Evolutionary conservation across 2,113 vertebrate genomes (phyloP).

Genomic region (Varanus salvator): DNA sequence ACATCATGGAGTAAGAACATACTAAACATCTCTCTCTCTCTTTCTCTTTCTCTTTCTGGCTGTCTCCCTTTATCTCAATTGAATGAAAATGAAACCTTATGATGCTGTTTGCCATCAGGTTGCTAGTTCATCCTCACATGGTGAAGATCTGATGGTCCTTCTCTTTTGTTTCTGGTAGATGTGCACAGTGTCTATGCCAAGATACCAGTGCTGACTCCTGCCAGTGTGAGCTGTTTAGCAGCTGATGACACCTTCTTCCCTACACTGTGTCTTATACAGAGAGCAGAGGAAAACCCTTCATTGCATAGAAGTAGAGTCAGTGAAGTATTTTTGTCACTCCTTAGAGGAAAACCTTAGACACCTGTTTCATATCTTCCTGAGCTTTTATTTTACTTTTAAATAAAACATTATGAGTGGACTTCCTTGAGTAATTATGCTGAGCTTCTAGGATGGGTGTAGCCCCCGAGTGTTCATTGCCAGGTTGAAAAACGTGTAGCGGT

Average conservation of each 20-base stretch:
- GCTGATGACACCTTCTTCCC: background rate
- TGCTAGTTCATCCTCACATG: background rate
- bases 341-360: background rate
- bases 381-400: background rate
- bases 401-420: background rate
- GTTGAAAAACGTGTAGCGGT: background rate
- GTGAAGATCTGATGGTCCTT: background rate
- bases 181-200: background rate
- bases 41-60: background rate
- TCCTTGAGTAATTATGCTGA: background rate
- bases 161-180: background rate
- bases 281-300: background rate
- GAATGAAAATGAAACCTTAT: background rate
- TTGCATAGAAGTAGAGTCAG: background rate
- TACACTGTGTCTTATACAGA: background rate
- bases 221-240: background rate
- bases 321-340: background rate
- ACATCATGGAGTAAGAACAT: background rate
- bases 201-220: background rate
- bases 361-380: background rate
- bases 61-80: background rate
- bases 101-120: background rate
- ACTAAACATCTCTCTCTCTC: background rate
- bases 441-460: background rate
- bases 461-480: background rate